These are phyloP conservation scores for Acrobasis suavella DNA, from an alignment of 2,888 invertebrate species.

Conservation along the genomic window DNA sequence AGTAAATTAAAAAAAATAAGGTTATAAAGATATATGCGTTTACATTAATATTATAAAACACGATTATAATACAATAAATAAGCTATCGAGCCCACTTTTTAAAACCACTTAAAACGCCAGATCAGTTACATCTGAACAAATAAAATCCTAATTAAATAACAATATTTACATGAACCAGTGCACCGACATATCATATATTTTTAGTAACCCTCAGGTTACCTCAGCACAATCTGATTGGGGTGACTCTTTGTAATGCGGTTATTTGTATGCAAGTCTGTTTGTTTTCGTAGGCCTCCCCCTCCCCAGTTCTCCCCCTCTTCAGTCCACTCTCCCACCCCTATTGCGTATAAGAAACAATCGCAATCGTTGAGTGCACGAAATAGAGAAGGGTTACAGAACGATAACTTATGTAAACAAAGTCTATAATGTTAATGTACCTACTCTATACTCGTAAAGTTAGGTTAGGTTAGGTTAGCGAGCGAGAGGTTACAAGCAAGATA, in stretches of 20 bases:
- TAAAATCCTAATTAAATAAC: background rate
- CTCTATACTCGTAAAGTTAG: no score
- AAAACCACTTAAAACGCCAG: background rate
- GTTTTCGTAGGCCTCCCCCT: constrained; percentile 50
- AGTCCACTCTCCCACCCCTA: constrained; percentile 33
- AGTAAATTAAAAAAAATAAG: no score
- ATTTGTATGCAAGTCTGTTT: constrained; percentile 68
- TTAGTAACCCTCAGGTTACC: constrained; percentile 30
- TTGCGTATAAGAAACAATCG: constrained; percentile 42
- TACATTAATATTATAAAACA: no score
- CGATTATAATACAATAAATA: no score
- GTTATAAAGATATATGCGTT: no score
- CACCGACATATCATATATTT: constrained; percentile 11
- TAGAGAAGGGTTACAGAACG: background rate
- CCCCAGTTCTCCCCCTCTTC: constrained; percentile 33
- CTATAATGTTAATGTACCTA: no score
- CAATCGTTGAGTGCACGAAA: constrained; percentile 27
- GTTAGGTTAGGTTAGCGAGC: no score
- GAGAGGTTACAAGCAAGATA: no score
- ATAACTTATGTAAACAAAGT: constrained; percentile 24
- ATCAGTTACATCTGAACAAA: background rate
- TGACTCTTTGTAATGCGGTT: constrained; percentile 49
- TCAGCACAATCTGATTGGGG: constrained; percentile 41
- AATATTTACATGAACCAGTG: background rate
- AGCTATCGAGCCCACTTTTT: no score